Evolutionary conservation across 2,113 vertebrate genomes (phyloP).

Genomic region (Pygoscelis antarcticus): DNA sequence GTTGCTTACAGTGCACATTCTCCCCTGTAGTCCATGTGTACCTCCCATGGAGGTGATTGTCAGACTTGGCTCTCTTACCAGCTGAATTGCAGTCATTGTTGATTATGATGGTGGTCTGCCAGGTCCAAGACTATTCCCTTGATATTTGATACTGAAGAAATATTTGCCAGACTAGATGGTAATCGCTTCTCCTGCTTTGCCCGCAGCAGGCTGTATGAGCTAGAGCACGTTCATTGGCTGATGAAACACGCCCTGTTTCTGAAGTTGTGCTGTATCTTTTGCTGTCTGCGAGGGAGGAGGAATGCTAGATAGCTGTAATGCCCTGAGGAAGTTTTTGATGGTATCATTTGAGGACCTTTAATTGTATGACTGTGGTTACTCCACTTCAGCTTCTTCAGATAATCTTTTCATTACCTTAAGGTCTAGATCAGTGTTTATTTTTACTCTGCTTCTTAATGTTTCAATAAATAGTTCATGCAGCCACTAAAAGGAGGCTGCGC

Average conservation of each 20-base stretch:
- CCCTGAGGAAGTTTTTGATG: background rate
- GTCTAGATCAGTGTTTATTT: background rate
- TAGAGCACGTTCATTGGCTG: background rate
- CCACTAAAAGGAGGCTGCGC: background rate
- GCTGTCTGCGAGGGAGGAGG: background rate
- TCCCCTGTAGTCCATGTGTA: background rate
- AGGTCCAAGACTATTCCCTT: background rate
- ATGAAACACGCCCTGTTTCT: background rate
- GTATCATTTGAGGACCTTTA: background rate
- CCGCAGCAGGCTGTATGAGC: background rate
- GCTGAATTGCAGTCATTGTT: background rate
- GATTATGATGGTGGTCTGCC: background rate
- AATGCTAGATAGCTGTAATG: background rate
- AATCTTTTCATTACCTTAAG: background rate
- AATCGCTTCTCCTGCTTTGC: background rate
- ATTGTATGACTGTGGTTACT: background rate
- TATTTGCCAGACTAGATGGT: background rate
- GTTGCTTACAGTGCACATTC: background rate
- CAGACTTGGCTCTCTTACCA: background rate
- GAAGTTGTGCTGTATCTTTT: background rate
- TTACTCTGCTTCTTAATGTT: background rate
- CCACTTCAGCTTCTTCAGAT: background rate
- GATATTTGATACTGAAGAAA: slow-evolving; percentile 3
- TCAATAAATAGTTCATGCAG: background rate
- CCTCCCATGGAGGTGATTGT: slow-evolving; percentile 42